phyloP scores from a whole-genome alignment of 2,888 invertebrate species.

The Elegia similella region DNA sequence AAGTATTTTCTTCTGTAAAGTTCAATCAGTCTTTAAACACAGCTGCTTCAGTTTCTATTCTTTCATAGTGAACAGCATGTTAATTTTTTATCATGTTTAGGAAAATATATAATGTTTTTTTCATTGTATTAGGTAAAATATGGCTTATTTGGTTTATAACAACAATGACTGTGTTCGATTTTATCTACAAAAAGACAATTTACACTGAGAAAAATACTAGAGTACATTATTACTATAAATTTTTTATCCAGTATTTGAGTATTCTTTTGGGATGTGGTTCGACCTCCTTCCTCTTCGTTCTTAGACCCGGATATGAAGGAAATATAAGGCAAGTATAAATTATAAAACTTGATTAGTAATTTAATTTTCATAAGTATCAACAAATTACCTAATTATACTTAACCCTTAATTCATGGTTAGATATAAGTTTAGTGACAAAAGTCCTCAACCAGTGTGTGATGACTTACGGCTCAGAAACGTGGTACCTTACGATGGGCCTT shows the following conservation, averaged over 20 bases:
- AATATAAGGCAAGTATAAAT: constrained; percentile 7
- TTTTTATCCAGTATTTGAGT: constrained; percentile 13
- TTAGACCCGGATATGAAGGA: constrained; percentile 8
- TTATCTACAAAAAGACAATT: constrained; percentile 21
- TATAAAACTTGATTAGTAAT: no score
- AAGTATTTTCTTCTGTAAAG: neutral
- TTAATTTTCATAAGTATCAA: no score
- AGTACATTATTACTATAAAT: constrained; percentile 20
- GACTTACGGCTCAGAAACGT: no score
- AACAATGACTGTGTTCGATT: constrained; percentile 13
- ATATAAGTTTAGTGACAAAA: no score
- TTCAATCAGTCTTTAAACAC: neutral
- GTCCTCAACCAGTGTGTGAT: no score
- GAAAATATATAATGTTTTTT: neutral
- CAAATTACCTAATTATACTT: no score
- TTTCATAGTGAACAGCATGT: neutral
- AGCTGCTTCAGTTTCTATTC: neutral
- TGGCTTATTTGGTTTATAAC: neutral
- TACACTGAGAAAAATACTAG: constrained; percentile 17
- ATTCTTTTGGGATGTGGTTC: neutral
- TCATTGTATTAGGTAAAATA: neutral
- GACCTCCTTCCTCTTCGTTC: constrained; percentile 12
- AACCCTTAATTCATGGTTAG: no score
- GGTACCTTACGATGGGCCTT: no score
- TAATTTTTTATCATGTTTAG: neutral